Evolutionary conservation across 2,888 invertebrate species (phyloP), one percentile per base, ranked within the genome.

Genomic region (Chaitophorus viminalis): DNA sequence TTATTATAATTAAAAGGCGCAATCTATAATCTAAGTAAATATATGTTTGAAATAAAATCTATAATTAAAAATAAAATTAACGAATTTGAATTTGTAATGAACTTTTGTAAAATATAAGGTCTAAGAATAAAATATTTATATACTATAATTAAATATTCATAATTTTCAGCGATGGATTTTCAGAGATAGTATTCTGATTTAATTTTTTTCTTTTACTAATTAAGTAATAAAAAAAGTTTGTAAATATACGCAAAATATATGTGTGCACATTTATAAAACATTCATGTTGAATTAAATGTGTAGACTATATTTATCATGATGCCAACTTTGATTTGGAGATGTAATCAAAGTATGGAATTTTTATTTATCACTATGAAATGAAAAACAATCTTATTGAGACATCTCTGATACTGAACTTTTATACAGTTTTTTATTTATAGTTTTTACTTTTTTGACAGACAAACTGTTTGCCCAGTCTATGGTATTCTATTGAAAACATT

Each of bases 141-240:
- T 21, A 21, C 25, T 60, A 6, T 21, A 60, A 60, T 60, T 60
- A 60, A 60, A 60, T 60, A 60, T 60, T 60, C 60, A 21, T 60
- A 60, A 60, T 21, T 54, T 54, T 54, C 21, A 54, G 5, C 54
- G 54, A 54, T 21, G 11, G 21, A 31, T 52, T 77, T 31, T 33
- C 33, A 9, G n/a, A 14, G 11, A 14, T 78, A n/a, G 60, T n/a
- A 25, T 79, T 65, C 60, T 3, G n/a, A 29, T 17, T 29, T 46
- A 39, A 75, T n/a, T 39, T n/a, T 17, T 75, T 29, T 17, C n/a
- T n/a, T n/a, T 46, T 46, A 39, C 75, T 75, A 75, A 75, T 75
- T 75, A 75, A 46, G n/a, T 29, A 75, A 0, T 75, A 18, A 75
- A 46, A 17, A 75, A 75, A 75, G 75, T 75, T 75, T 75, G 39